Evolutionary conservation across 1,140 invertebrate species (phyloP), one percentile per base, ranked within the genome.

Genomic region (Lordiphosa clarofinis): DNA sequence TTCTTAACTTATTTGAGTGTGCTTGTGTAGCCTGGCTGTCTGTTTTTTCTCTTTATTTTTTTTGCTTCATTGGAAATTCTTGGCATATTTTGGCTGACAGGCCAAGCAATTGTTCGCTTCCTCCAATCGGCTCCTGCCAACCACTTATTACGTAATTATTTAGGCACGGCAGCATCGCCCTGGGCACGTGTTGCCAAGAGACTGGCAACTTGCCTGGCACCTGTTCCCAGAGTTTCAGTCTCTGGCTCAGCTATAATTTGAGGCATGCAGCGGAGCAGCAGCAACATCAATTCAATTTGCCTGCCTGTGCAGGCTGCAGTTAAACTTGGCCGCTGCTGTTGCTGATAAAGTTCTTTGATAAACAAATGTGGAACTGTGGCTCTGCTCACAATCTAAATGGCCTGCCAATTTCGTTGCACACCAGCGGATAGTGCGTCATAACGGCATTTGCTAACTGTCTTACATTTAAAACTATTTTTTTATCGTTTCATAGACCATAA

Each of bases 111-210:
- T 31, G 28, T 31, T 31, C 7, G 28, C 28, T 31, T 31, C 28
- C 28, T 31, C 28, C 28, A 31, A 31, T 31, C 28, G 28, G 21
- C 61, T 68, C 57, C 76, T 82, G 78, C 72, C 73, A 84, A 84
- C 78, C 78, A 84, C 79, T 84, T 84, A 84, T 84, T 84, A 84
- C 78, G 78, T 84, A 84, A 84, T 84, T 84, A 84, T 86, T 82
- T 82, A 78, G 69, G 68, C 69, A 64, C 63, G 69, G 65, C 60
- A 73, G 56, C 68, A 84, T 78, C 50, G 76, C 76, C 76, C 63
- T 64, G 76, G 76, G 76, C 76, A 82, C 76, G 76, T 82, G 74
- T 79, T 81, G 74, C 75, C 75, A 74, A 74, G 70, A 81, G 65
- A 79, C 64, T 68, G 58, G 49, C 61, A 52, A 58, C 21, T 39